Evolutionary conservation across 2,888 invertebrate species (phyloP).

Genomic region (Choreutis nemorana): DNA sequence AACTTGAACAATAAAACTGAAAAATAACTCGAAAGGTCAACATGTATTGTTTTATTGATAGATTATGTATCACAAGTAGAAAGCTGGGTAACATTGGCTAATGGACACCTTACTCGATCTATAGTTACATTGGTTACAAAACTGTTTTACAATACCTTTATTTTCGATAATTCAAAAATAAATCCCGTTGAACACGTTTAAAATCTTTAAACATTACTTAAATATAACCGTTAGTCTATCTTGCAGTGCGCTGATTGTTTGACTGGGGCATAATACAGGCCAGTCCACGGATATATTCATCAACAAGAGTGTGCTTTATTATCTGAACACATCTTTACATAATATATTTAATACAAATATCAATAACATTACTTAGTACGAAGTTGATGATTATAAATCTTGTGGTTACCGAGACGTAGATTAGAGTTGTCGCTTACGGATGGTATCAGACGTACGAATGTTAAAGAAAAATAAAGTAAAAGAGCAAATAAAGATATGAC

Average conservation of each 20-base stretch:
- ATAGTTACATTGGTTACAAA: constrained; percentile 61
- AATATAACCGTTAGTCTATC: constrained; percentile 54
- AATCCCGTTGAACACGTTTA: constrained; percentile 61
- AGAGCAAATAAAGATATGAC: constrained; percentile 56
- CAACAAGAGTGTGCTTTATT: constrained; percentile 41
- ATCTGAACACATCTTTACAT: constrained; percentile 59
- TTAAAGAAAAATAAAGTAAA: constrained; percentile 43
- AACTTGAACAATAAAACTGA: constrained; percentile 46
- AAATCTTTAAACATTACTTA: constrained; percentile 53
- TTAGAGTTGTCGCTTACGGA: constrained; percentile 35
- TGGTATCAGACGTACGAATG: constrained; percentile 29
- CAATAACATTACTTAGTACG: constrained; percentile 38
- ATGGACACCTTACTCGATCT: constrained; percentile 58
- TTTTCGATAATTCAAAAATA: constrained; percentile 55
- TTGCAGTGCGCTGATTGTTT: constrained; percentile 52
- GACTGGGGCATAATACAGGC: constrained; percentile 20
- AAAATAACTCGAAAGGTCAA: constrained; percentile 46
- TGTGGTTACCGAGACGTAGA: constrained; percentile 40
- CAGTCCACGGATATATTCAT: constrained; percentile 9
- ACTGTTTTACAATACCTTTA: constrained; percentile 57
- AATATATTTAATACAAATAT: constrained; percentile 38
- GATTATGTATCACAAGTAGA: constrained; percentile 53
- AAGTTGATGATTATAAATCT: constrained; percentile 45
- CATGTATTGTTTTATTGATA: constrained; percentile 39
- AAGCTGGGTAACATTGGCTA: constrained; percentile 59